Evolutionary conservation across 2,797 vertebrate species (phyloP), one percentile per base, ranked within the genome.

Genomic region (Mionectes olivaceus): DNA sequence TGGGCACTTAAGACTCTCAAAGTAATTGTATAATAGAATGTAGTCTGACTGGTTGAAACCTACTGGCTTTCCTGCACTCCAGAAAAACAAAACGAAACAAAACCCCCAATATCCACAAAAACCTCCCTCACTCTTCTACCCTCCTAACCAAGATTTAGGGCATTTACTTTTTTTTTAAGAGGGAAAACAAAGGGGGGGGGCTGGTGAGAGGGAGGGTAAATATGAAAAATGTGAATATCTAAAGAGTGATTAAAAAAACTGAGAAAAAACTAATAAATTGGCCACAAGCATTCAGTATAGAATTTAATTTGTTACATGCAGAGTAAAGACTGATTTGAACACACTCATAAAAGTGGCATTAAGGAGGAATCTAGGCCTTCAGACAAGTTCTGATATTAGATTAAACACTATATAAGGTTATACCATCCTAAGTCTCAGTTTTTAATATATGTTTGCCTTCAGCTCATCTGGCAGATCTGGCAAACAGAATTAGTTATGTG

Each of bases 101-200:
- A 33, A 30, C 8, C 7, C 7, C 3, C 43, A 69, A 30, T 9
- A 57, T 22, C 4, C 37, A 30, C 18, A 43, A 32, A 3, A 10
- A 7, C 2, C 8, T 50, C 17, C 8, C 22, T 71, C 22, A 27
- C 5, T 33, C 22, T 78, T 86, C 15, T 60, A 22, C 8, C 19
- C 11, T 63, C 32, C 13, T 50, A 65, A 78, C 5, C 5, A n/a
- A 53, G 12, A 52, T 15, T 44, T 24, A 55, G 11, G 5, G 15
- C 4, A 2, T 4, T 41, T 60, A n/a, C 18, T 9, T 14, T 61
- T 30, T 37, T 75, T 77, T 75, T 11, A 32, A 35, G 5, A 55
- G 3, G 37, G 0, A 13, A 16, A 27, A 23, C 7, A 25, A 32
- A 4, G 2, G 2, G 5, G 1, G 2, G 14, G 4, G 22, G 2